Percentiles rank a stretch among this genome's conserved stretches.
phyloP scores from a whole-genome alignment of 2,797 vertebrate genomes.

The Cossypha heuglini region DNA sequence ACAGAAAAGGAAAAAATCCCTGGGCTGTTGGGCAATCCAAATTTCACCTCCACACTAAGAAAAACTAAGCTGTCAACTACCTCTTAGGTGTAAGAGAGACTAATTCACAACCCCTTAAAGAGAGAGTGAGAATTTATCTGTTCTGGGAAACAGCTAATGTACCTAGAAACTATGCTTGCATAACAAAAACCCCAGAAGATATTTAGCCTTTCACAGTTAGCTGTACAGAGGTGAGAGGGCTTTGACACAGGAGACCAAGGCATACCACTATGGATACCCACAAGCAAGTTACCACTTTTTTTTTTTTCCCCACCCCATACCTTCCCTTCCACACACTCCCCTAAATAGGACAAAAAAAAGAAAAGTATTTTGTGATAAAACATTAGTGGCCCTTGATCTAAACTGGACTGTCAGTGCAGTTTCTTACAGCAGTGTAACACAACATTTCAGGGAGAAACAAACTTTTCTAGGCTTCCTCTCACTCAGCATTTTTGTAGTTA shows the following conservation, averaged over 20 bases:
- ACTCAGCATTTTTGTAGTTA: not conserved
- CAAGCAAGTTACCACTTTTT: not conserved
- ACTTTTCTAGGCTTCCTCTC: not conserved
- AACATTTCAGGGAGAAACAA: not conserved
- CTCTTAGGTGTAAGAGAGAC: not conserved
- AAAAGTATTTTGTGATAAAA: not conserved
- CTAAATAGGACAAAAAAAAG: not conserved
- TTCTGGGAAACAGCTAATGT: not conserved
- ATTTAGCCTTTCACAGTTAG: not conserved
- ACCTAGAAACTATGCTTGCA: not conserved
- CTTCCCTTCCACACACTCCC: too few species aligned
- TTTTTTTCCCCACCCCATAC: rapidly evolving
- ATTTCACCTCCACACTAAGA: not conserved
- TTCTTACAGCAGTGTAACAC: not conserved
- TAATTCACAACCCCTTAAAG: not conserved
- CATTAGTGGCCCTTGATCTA: not conserved
- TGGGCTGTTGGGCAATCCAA: not conserved
- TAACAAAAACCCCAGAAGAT: not conserved
- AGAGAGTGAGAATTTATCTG: not conserved
- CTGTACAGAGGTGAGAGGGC: not conserved
- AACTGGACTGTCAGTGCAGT: not conserved
- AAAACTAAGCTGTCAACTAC: not conserved
- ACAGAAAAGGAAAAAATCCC: not conserved
- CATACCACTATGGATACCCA: not conserved
- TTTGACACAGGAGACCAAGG: not conserved